Evolutionary conservation across 2,113 vertebrate genomes (phyloP).

Genomic region (Corythaixoides concolor): DNA sequence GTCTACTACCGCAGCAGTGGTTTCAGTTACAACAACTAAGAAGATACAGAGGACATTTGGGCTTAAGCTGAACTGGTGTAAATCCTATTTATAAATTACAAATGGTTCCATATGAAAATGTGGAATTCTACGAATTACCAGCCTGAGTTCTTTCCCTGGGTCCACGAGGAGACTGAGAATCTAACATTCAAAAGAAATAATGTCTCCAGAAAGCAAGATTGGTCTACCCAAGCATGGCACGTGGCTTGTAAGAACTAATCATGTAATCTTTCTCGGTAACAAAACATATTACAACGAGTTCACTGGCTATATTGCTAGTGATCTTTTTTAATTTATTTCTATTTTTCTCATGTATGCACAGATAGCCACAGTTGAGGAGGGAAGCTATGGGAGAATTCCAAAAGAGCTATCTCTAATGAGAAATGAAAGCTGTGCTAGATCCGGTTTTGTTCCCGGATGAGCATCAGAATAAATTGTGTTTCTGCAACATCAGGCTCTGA

Average conservation of each 20-base stretch:
- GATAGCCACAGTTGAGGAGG: not conserved
- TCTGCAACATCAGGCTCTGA: not conserved
- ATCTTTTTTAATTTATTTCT: not conserved
- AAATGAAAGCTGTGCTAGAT: not conserved
- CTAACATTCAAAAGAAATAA: not conserved
- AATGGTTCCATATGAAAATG: not conserved
- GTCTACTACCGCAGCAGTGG: not conserved
- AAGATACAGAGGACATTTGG: accelerated
- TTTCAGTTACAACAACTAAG: not conserved
- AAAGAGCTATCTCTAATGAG: not conserved
- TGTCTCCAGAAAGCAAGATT: not conserved
- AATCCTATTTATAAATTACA: not conserved
- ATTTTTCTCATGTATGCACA: not conserved
- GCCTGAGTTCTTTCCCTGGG: not conserved
- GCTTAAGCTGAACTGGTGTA: not conserved
- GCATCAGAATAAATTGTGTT: not conserved
- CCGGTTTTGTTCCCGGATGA: not conserved
- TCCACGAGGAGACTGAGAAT: not conserved
- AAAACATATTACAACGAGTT: not conserved
- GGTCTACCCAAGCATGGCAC: not conserved
- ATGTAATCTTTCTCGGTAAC: not conserved
- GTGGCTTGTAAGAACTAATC: not conserved
- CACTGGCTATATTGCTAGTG: not conserved
- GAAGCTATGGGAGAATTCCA: not conserved
- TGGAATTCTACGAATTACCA: not conserved